Percentiles rank a stretch among this genome's conserved stretches.
These are phyloP conservation scores for Byasa hedistus DNA, from an alignment of 2,888 invertebrate genomes.

Conservation along the genomic window DNA sequence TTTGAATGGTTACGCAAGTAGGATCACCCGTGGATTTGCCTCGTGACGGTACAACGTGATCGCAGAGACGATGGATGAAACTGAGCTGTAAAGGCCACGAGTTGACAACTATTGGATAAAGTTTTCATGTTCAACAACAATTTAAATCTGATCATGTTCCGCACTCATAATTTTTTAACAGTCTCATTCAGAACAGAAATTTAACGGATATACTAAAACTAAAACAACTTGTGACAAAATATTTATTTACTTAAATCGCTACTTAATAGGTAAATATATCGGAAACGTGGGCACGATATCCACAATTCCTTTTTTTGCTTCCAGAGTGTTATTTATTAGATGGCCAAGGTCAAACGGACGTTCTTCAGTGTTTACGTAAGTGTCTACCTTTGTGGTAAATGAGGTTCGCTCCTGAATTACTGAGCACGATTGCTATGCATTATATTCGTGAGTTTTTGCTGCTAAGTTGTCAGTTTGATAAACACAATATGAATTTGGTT, in stretches of 20 bases:
- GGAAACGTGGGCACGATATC: neutral
- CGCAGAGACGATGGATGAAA: neutral
- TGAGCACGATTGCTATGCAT: slow-evolving; percentile 23
- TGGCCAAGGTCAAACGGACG: slow-evolving; percentile 6
- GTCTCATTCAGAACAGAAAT: no score
- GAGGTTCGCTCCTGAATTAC: slow-evolving; percentile 10
- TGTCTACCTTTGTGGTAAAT: slow-evolving; percentile 11
- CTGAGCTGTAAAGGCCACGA: neutral
- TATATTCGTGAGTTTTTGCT: slow-evolving; percentile 14
- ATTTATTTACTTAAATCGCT: neutral
- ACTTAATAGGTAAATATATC: neutral
- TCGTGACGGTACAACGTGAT: slow-evolving; percentile 63
- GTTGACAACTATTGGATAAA: neutral
- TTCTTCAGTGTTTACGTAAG: slow-evolving; percentile 2
- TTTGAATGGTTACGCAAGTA: slow-evolving; percentile 17
- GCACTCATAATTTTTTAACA: no score
- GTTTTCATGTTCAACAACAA: neutral
- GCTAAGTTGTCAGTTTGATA: neutral
- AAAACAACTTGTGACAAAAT: neutral
- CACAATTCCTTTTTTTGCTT: slow-evolving; percentile 4
- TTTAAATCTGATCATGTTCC: no score
- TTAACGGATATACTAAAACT: neutral
- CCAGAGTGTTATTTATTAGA: slow-evolving; percentile 2
- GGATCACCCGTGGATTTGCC: slow-evolving; percentile 38
- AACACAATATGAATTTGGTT: slow-evolving; percentile 34